These are phyloP conservation scores for Synergus umbraculus DNA, from an alignment of 2,888 invertebrate genomes.

Conservation along the genomic window DNA sequence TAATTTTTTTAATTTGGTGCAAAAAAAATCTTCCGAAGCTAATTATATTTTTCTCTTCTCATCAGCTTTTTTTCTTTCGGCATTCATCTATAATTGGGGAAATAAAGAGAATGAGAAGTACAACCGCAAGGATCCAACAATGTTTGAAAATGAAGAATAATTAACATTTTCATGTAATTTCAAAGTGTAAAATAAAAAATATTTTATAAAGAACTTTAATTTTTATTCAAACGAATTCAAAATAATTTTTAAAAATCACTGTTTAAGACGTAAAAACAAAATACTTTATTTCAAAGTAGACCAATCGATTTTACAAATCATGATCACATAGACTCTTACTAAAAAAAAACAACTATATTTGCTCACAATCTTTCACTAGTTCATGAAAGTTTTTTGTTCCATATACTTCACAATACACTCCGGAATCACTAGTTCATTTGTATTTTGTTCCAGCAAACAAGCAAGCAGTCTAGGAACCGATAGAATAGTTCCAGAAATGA, in stretches of 20 bases:
- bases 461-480: constrained; percentile 87
- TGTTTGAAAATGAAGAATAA: too few relatives aligned
- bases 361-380: neutral
- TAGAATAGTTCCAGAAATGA: constrained; percentile 86
- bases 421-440: constrained; percentile 71
- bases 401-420: constrained; percentile 3
- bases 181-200: too few relatives aligned
- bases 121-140: too few relatives aligned
- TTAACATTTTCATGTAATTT: too few relatives aligned
- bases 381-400: neutral
- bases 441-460: constrained; percentile 84
- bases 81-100: too few relatives aligned
- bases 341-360: neutral
- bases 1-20: too few relatives aligned
- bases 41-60: too few relatives aligned
- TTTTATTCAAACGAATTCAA: too few relatives aligned
- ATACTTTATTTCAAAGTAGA: neutral
- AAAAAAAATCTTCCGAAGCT: too few relatives aligned
- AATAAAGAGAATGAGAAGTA: too few relatives aligned
- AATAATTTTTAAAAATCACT: neutral
- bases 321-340: neutral
- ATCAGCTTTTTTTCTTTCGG: too few relatives aligned
- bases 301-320: neutral
- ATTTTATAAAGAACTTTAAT: too few relatives aligned
- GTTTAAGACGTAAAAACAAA: neutral